These are phyloP conservation scores for Labia minor DNA, from an alignment of 2,888 invertebrate genomes.

Conservation along the genomic window DNA sequence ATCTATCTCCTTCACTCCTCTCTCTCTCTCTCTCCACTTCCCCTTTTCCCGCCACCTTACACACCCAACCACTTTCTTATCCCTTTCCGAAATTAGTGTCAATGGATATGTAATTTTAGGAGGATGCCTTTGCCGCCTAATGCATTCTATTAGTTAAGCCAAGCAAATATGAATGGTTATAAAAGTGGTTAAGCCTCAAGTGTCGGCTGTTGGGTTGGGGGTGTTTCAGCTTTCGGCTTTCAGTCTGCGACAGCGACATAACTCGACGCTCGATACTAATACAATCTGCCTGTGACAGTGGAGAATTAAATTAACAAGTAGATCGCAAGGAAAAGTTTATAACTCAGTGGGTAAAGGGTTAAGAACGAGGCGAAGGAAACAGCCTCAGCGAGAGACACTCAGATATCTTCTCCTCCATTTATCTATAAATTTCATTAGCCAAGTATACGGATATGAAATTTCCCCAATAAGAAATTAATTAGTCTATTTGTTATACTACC, in stretches of 20 bases:
- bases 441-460: slow-evolving; percentile 13
- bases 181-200: background rate
- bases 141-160: background rate
- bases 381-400: background rate
- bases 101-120: background rate
- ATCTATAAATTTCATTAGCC: slow-evolving; percentile 2
- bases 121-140: background rate
- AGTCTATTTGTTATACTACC: no score
- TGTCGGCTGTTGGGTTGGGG: background rate
- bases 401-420: background rate
- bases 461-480: background rate
- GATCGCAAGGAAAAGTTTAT: slow-evolving; percentile 13
- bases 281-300: background rate
- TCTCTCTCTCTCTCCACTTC: no score
- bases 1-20: no score
- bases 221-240: slow-evolving; percentile 5
- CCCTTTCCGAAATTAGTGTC: background rate
- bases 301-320: slow-evolving; percentile 13
- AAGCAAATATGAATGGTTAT: slow-evolving; percentile 8
- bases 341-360: slow-evolving; percentile 1
- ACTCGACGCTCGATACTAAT: slow-evolving; percentile 1
- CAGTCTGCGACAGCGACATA: slow-evolving; percentile 7
- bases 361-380: background rate
- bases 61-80: background rate
- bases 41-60: no score